Evolutionary conservation across 2,113 vertebrate species (phyloP), one percentile per base, ranked within the genome.

Genomic region (Synodontis membranacea): DNA sequence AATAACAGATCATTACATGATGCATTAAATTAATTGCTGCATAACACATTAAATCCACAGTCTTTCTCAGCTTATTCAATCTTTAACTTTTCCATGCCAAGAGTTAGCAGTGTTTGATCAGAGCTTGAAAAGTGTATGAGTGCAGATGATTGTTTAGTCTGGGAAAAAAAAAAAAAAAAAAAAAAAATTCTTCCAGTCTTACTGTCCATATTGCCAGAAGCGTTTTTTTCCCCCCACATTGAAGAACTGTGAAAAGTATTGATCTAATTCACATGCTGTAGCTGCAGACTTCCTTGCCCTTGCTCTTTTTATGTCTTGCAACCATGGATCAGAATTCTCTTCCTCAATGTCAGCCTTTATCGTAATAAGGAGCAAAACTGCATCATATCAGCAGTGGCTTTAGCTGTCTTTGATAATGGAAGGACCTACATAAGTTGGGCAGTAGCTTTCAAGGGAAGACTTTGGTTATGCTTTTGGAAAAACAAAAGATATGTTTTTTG

Each of bases 241-340:
- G 4, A 79, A 11, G 76, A 87, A 58, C 42, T 37, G 86, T 44
- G n/a, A 34, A 80, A 80, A 79, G 14, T 81, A 89, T 90, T 89
- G 89, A 91, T 91, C 60, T 52, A 87, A 84, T 84, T 70, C 84
- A 79, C 86, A 64, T 86, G 86, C 86, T 82, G 31, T 25, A 74
- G 76, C 68, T 66, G 85, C 56, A 72, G 31, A 64, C 44, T 64
- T 80, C 66, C n/a, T n/a, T 28, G 46, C 31, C 70, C 44, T 64
- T 21, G 50, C 52, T 70, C 64, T 68, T 80, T 64, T 52, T 23
- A 34, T 34, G 56, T 50, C 46, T 64, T 19, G 46, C 44, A 46
- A 37, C 62, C 44, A 42, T 48, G 42, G 44, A 66, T 80, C 75
- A 80, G 75, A 68, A 79, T 52, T 58, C 25, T 34, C 48, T 75